Evolutionary conservation across 2,113 vertebrate species (phyloP), one percentile per base, ranked within the genome.

Genomic region (Hippotragus niger): DNA sequence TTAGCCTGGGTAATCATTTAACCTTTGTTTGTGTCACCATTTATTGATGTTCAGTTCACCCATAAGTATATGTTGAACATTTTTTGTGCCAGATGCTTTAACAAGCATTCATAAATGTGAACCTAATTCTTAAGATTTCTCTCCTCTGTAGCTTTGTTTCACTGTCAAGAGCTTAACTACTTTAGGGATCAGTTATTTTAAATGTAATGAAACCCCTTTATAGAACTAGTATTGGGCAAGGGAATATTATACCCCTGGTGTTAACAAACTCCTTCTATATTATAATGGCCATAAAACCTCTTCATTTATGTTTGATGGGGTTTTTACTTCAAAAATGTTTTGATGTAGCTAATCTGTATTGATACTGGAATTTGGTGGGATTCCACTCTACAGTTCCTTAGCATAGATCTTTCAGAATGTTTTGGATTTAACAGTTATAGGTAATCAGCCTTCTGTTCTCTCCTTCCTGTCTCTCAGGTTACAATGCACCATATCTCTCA

Each of bases 401-500:
- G 52, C 31, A 6, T 8, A 67, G 31, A 55, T 7, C 84, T 95
- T 64, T 80, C 45, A 81, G n/a, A 96, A 21, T 88, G 17, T 71
- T 92, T 93, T 11, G 47, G 19, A n/a, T 47, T 92, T 84, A 40
- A 31, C 12, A 19, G 25, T 60, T 91, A 50, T 29, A 82, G 64
- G 15, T 93, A 92, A 92, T 89, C n/a, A 25, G 11, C 53, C 29
- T 5, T 3, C 45, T 57, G 1, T 95, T 17, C 25, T 64, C 19
- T 74, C 52, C 16, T 16, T 78, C 27, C 95, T 96, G 67, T 45
- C 45, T 95, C 81, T 45, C 93, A 99, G 99, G 99, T 99, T 99
- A 99, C 99, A 99, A 99, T 98, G 99, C 99, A 96, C 99, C 99
- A 76, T 99, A 99, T 99, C 99, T 99, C 98, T 99, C 99, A 0